Evolutionary conservation across 2,888 invertebrate species (phyloP).

Genomic region (Ditylenchus weischeri): DNA sequence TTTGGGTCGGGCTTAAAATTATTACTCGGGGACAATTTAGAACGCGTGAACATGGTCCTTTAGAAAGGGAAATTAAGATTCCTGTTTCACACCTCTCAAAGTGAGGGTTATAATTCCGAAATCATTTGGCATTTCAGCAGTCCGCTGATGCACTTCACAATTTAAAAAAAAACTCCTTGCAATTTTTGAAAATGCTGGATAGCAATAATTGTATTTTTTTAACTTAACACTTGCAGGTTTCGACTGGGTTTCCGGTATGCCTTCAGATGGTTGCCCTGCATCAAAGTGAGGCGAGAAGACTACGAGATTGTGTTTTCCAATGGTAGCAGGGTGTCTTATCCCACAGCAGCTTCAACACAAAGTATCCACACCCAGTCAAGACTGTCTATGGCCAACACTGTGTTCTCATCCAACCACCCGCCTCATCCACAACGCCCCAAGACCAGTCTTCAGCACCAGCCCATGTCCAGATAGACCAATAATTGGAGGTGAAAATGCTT

Average conservation of each 20-base stretch:
- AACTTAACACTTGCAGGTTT: constrained; percentile 66
- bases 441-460: constrained; percentile 2
- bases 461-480: background rate
- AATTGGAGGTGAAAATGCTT: too few species aligned
- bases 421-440: background rate
- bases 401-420: background rate
- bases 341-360: background rate
- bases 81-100: too few species aligned
- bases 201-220: too few species aligned
- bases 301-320: constrained; percentile 35
- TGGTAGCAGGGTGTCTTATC: constrained; percentile 27
- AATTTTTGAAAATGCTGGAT: too few species aligned
- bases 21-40: too few species aligned
- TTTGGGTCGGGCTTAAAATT: too few species aligned
- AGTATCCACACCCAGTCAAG: background rate
- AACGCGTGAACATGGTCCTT: too few species aligned
- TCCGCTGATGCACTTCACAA: too few species aligned
- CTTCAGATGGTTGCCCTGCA: constrained; percentile 55
- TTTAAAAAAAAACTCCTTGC: too few species aligned
- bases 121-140: too few species aligned
- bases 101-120: too few species aligned
- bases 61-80: too few species aligned
- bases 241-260: constrained; percentile 62
- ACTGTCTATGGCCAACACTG: constrained; percentile 3
- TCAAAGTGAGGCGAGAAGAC: constrained; percentile 44